phyloP scores from a whole-genome alignment of 2,888 invertebrate species.

The Schizaphis graminum region DNA sequence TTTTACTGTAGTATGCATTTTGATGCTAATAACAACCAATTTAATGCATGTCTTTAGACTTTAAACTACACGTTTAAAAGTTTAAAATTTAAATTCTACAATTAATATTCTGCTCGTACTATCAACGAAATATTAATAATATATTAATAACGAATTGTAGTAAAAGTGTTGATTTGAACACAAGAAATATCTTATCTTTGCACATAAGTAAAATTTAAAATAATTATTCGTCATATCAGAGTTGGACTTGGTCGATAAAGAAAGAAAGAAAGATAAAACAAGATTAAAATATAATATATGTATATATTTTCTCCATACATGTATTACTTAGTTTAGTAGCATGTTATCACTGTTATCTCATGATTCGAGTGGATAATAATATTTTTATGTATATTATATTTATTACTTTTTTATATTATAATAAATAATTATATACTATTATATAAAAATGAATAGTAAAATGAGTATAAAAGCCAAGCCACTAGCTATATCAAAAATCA shows the following conservation, averaged over 20 bases:
- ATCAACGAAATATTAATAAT: background rate
- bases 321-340: background rate
- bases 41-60: background rate
- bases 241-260: too few species aligned
- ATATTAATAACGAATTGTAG: too few species aligned
- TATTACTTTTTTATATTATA: background rate
- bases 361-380: background rate
- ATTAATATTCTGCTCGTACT: background rate
- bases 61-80: background rate
- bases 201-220: background rate
- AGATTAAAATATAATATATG: background rate
- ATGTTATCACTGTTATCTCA: background rate
- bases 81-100: background rate
- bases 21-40: background rate
- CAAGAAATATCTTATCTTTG: background rate
- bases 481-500: background rate
- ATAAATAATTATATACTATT: background rate
- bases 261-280: too few species aligned
- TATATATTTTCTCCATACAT: background rate
- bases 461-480: background rate
- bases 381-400: background rate
- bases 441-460: background rate
- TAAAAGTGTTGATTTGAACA: background rate
- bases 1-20: background rate
- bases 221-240: background rate